phyloP scores from a whole-genome alignment of 2,888 invertebrate species.

The Auanema freiburgensis region DNA sequence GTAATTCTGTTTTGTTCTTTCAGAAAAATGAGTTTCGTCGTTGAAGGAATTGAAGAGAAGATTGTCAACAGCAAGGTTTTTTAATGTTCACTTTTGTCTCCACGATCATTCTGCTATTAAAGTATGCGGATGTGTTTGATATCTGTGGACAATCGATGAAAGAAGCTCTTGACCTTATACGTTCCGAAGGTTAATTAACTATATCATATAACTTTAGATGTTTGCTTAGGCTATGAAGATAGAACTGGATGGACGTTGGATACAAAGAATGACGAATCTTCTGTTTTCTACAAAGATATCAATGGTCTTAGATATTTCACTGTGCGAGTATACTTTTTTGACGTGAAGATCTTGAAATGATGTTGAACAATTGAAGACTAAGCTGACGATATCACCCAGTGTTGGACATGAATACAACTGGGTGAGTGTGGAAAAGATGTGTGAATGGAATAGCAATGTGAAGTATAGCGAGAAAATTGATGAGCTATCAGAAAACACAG shows the following conservation, averaged over 20 bases:
- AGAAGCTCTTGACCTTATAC: too few species aligned
- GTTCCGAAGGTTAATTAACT: too few species aligned
- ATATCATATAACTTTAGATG: too few species aligned
- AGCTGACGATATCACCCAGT: constrained; percentile 4
- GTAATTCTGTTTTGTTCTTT: too few species aligned
- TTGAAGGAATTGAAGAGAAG: too few species aligned
- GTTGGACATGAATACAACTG: constrained; percentile 11
- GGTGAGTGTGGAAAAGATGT: constrained; percentile 13
- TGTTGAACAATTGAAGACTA: constrained; percentile 8
- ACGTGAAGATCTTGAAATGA: not conserved
- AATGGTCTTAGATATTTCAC: constrained; percentile 16
- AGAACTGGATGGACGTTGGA: constrained; percentile 13
- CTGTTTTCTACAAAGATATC: constrained; percentile 20
- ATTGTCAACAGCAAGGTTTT: too few species aligned
- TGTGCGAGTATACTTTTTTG: constrained; percentile 9
- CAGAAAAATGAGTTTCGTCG: too few species aligned
- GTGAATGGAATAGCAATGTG: constrained; percentile 17
- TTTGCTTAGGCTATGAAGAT: constrained; percentile 12
- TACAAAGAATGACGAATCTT: constrained; percentile 12
- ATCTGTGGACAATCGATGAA: too few species aligned
- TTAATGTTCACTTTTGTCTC: too few species aligned
- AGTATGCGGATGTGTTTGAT: too few species aligned
- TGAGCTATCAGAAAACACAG: constrained; percentile 8
- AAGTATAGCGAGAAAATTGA: constrained; percentile 8
- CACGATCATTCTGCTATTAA: too few species aligned